A percentile compares a stretch with the other conserved stretches of the same genome.
Conservation (phyloP, 2,113 vertebrate species). For the Axis porcinus region DNA sequence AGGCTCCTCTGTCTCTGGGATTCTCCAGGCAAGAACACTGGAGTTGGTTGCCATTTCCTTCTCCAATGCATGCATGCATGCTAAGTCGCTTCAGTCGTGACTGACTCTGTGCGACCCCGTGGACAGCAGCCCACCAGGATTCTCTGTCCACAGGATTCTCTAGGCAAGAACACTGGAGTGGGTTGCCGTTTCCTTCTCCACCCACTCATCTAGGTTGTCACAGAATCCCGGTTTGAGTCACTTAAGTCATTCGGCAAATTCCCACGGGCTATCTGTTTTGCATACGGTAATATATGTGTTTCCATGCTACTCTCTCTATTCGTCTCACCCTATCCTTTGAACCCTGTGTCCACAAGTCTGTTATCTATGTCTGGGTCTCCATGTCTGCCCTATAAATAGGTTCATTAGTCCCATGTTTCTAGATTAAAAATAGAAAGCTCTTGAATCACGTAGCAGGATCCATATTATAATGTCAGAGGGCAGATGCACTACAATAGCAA, state of each 20-base stretch:
- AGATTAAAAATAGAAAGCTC: not conserved
- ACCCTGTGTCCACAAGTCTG: not conserved
- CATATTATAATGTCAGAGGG: not conserved
- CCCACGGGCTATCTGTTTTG: not conserved
- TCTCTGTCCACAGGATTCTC: not conserved
- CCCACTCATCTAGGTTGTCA: not conserved
- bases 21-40: not conserved
- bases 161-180: not conserved
- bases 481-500: not conserved
- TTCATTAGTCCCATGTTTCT: not conserved
- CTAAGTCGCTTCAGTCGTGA: rapidly evolving
- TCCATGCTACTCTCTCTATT: not conserved
- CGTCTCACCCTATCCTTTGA: not conserved
- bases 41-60: not conserved
- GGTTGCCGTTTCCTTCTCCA: not conserved
- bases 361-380: not conserved
- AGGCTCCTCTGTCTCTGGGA: not conserved
- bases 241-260: not conserved
- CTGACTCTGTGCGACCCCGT: not conserved
- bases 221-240: not conserved
- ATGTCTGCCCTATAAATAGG: not conserved
- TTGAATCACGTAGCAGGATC: not conserved
- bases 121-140: not conserved
- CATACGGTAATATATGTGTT: not conserved
- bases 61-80: not conserved